A percentile compares a stretch with the other conserved stretches of the same genome.
Evolutionary conservation across 1,140 invertebrate genomes (phyloP).

Genomic region (Drosophila neocordata): DNA sequence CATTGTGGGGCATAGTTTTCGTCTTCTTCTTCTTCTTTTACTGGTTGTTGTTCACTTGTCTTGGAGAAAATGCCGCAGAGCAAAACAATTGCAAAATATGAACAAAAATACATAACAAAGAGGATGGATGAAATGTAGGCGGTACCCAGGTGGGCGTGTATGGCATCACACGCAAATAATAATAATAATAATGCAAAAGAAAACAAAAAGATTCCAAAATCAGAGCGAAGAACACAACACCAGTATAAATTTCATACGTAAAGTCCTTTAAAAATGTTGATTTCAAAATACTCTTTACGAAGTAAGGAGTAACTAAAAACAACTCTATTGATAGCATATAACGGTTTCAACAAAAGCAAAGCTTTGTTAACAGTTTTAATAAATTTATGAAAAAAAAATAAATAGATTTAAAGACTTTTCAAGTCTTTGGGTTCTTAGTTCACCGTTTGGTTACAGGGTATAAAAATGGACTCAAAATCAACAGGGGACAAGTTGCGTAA

Average conservation of each 20-base stretch:
- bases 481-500: not conserved
- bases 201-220: conserved; percentile 50
- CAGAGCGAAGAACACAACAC: conserved; percentile 21
- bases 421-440: too few relatives aligned
- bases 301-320: too few relatives aligned
- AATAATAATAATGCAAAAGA: conserved; percentile 62
- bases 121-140: conserved; percentile 4
- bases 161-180: conserved; percentile 62
- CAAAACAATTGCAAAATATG: conserved; percentile 78
- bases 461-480: too few relatives aligned
- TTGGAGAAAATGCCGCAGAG: conserved; percentile 74
- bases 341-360: too few relatives aligned
- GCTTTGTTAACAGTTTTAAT: too few relatives aligned
- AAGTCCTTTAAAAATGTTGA: not conserved
- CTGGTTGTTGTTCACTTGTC: conserved; percentile 60
- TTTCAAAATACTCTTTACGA: not conserved
- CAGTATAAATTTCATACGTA: not conserved
- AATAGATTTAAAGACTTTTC: too few relatives aligned
- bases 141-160: conserved; percentile 37
- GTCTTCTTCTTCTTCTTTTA: conserved; percentile 37
- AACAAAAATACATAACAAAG: conserved; percentile 46
- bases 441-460: too few relatives aligned
- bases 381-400: too few relatives aligned
- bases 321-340: too few relatives aligned
- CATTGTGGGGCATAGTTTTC: conserved; percentile 53